These are phyloP conservation scores for Dysmachus trigonus DNA, from an alignment of 2,888 invertebrate species.

Conservation along the genomic window DNA sequence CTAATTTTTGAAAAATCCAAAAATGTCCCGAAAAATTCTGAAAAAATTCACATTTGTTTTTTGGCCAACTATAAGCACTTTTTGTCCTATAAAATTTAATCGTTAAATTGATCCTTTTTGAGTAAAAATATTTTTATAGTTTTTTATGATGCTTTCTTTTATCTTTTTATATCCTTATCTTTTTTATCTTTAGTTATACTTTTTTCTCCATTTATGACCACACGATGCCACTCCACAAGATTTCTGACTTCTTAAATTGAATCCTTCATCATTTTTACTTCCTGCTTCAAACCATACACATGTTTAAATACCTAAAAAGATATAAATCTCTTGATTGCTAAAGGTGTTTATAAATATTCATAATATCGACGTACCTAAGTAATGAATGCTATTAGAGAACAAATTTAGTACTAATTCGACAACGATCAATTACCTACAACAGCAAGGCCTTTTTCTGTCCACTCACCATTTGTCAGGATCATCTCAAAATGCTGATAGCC, in stretches of 20 bases:
- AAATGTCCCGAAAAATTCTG: too few relatives aligned
- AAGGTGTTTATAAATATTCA: conserved; percentile 37
- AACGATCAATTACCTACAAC: conserved; percentile 26
- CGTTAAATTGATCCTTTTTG: too few relatives aligned
- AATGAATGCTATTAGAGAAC: conserved; percentile 25
- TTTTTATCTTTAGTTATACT: too few relatives aligned
- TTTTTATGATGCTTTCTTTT: too few relatives aligned
- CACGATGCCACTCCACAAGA: too few relatives aligned
- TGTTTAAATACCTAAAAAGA: background rate
- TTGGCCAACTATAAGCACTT: too few relatives aligned
- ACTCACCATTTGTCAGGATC: conserved; percentile 25
- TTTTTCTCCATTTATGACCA: too few relatives aligned
- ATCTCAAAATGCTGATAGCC: conserved; percentile 9
- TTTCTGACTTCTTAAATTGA: background rate
- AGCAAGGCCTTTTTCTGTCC: background rate
- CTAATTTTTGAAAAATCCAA: too few relatives aligned
- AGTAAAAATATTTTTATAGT: too few relatives aligned
- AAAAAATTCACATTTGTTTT: too few relatives aligned
- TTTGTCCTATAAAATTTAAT: too few relatives aligned
- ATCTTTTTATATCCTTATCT: too few relatives aligned
- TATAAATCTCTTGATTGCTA: background rate
- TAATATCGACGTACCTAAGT: background rate
- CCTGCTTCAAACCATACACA: background rate
- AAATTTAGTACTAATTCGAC: conserved; percentile 39
- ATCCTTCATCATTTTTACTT: background rate